These are phyloP conservation scores for Kryphioiulus occultus DNA, from an alignment of 2,888 invertebrate species.

Conservation along the genomic window DNA sequence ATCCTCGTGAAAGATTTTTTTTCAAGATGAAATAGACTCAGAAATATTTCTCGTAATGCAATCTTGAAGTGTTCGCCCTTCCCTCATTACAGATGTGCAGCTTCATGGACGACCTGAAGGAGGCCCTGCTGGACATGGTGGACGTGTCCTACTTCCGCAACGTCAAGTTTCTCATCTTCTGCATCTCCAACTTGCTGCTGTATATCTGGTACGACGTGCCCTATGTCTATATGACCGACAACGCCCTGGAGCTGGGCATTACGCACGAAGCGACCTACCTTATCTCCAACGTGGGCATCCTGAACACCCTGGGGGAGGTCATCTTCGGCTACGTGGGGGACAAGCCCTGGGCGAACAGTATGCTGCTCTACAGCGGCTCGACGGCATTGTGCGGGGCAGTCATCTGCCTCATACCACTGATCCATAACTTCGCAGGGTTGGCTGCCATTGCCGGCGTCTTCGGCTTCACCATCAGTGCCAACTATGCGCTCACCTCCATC, in stretches of 20 bases:
- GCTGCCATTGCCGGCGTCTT: conserved; percentile 75
- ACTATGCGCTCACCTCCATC: conserved; percentile 89
- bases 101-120: conserved; percentile 72
- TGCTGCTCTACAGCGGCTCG: conserved; percentile 81
- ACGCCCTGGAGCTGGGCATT: conserved; percentile 76
- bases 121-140: conserved; percentile 77
- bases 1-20: too few species aligned
- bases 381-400: conserved; percentile 69
- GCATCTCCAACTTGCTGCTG: conserved; percentile 83
- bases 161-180: conserved; percentile 80
- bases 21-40: too few species aligned
- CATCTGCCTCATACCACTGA: conserved; percentile 71
- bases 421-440: conserved; percentile 68
- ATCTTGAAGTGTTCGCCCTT: neutral
- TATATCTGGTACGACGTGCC: conserved; percentile 93
- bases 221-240: conserved; percentile 90
- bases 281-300: conserved; percentile 84
- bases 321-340: conserved; percentile 89
- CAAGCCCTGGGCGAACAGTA: conserved; percentile 80
- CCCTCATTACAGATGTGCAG: conserved; percentile 54
- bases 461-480: conserved; percentile 89
- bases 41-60: too few species aligned
- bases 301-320: conserved; percentile 90
- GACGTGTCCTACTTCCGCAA: conserved; percentile 83
- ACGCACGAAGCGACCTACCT: conserved; percentile 76